Evolutionary conservation across 2,888 invertebrate species (phyloP).

Genomic region (Phortica okadai): DNA sequence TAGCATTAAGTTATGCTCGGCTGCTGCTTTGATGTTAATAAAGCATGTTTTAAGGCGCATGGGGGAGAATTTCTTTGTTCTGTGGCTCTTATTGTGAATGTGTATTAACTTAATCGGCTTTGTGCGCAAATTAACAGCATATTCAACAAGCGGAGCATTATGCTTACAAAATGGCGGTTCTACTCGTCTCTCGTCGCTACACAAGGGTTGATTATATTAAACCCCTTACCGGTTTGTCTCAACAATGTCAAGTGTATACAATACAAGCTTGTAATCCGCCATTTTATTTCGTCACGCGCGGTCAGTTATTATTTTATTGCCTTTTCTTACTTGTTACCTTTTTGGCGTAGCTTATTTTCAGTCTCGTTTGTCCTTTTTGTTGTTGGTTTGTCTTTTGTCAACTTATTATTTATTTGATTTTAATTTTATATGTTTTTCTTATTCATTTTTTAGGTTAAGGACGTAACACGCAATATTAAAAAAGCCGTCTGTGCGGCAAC

Average conservation of each 20-base stretch:
- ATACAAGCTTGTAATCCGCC: constrained; percentile 2
- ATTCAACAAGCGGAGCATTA: too few relatives aligned
- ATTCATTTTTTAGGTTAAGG: constrained; percentile 76
- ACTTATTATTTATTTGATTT: constrained; percentile 24
- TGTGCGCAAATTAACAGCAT: too few relatives aligned
- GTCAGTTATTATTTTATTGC: background rate
- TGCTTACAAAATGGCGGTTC: too few relatives aligned
- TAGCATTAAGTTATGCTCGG: too few relatives aligned
- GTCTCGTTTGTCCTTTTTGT: background rate
- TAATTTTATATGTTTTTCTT: background rate
- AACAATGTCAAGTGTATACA: background rate
- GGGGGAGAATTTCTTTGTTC: too few relatives aligned
- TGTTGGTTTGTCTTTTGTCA: background rate
- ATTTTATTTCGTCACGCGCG: background rate
- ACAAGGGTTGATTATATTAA: too few relatives aligned
- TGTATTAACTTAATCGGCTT: too few relatives aligned
- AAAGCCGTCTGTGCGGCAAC: constrained; percentile 90
- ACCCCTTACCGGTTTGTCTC: too few relatives aligned
- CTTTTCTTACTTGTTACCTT: background rate
- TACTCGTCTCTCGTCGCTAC: too few relatives aligned
- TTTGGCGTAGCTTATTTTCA: background rate
- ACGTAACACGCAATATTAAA: constrained; percentile 86
- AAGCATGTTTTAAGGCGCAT: too few relatives aligned
- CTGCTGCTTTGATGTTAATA: too few relatives aligned
- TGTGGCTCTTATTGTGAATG: too few relatives aligned